Evolutionary conservation across 2,113 vertebrate species (phyloP), one percentile per base, ranked within the genome.

Genomic region (Triplophysa tibetana): DNA sequence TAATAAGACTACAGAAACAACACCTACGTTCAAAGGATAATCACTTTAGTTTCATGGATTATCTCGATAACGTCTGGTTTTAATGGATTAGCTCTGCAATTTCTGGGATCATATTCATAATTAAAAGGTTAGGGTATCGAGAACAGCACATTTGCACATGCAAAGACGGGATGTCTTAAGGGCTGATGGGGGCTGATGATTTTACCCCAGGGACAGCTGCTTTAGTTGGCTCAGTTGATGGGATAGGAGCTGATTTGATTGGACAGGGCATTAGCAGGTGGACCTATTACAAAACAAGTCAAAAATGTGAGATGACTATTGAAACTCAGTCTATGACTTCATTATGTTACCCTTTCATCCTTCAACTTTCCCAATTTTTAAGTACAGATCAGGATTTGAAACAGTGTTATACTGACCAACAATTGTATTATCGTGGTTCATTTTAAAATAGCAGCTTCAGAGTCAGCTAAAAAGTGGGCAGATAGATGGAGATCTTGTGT

Each of bases 201-300:
- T 81, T 84, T 85, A 84, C 78, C 84, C 45, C 82, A 69, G 81
- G 52, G 58, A 60, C 54, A 70, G 84, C 58, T 73, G 70, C 58
- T 73, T 21, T 82, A 78, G 79, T 66, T 66, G 67, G 50, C 48
- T 85, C 85, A 65, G 62, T 17, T 38, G 73, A 45, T 50, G 61
- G 19, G 38, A 33, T 43, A 62, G 81, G 48, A 23, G 60, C 50
- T 82, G 74, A 65, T 69, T 69, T 85, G 50, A 69, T 64, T 66
- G 72, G 75, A 29, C 61, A 45, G 26, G 75, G 72, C 19, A 70
- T 72, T 52, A 84, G 81, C 78, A 84, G 82, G n/a, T 69, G 68
- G 45, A 41, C 82, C 86, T 86, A 45, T 43, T 70, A 77, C 52
- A 78, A 61, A 82, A 85, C 24, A 85, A 68, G 67, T 62, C 58